These are phyloP conservation scores for Drosophila kanekoi DNA, from an alignment of 2,888 invertebrate species.

Conservation along the genomic window DNA sequence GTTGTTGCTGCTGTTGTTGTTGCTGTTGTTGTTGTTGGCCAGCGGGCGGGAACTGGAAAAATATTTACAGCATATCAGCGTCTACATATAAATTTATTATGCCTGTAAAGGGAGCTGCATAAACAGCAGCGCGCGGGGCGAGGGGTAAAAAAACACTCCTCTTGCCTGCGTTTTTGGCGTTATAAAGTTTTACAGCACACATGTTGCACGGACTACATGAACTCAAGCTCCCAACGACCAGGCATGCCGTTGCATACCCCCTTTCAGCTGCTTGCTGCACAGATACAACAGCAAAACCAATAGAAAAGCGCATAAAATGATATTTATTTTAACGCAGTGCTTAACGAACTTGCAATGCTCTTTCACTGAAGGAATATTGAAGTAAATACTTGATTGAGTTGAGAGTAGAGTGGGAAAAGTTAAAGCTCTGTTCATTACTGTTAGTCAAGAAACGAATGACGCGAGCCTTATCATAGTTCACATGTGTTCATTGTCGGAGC, in stretches of 20 bases:
- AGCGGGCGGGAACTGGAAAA: conserved; percentile 21
- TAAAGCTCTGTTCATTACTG: too few species aligned
- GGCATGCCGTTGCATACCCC: background rate
- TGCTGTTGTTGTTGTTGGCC: conserved; percentile 25
- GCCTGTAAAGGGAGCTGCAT: conserved; percentile 32
- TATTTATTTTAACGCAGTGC: background rate
- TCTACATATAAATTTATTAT: conserved; percentile 66
- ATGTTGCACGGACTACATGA: conserved; percentile 58
- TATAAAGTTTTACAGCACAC: conserved; percentile 69
- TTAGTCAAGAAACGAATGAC: too few species aligned
- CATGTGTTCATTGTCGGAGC: too few species aligned
- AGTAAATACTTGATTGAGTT: too few species aligned
- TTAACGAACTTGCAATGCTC: conserved; percentile 19
- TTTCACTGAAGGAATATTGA: background rate
- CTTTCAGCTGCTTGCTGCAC: conserved; percentile 4
- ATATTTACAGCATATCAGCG: conserved; percentile 66
- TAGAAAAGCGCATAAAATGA: conserved; percentile 29
- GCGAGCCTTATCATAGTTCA: too few species aligned
- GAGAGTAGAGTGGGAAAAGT: background rate
- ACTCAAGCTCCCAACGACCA: conserved; percentile 4
- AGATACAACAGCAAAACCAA: conserved; percentile 22
- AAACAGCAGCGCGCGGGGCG: background rate
- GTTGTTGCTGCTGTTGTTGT: conserved; percentile 13
- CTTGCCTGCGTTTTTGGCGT: conserved; percentile 16
- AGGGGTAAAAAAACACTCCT: conserved; percentile 9